Evolutionary conservation across 2,888 invertebrate species (phyloP).

Genomic region (Drosophila picticornis): DNA sequence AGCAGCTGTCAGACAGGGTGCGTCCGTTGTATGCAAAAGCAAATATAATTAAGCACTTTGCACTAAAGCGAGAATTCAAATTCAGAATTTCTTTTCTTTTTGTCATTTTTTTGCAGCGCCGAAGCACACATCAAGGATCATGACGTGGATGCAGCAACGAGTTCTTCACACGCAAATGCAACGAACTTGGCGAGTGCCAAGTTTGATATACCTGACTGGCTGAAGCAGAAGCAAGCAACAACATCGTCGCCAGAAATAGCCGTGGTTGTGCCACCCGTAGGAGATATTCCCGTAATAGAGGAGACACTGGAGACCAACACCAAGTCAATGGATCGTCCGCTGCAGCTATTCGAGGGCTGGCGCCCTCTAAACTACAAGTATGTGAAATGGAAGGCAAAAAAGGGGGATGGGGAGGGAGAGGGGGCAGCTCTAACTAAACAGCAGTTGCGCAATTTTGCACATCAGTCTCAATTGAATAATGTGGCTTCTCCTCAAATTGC

Average conservation of each 20-base stretch:
- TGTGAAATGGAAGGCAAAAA: conserved; percentile 46
- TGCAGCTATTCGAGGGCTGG: conserved; percentile 84
- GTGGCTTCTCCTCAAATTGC: conserved; percentile 45
- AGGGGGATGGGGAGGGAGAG: neutral
- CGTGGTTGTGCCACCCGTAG: conserved; percentile 61
- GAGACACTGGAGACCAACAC: conserved; percentile 64
- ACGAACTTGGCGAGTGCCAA: conserved; percentile 68
- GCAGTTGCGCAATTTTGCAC: conserved; percentile 41
- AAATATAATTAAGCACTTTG: conserved; percentile 52
- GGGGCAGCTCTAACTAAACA: neutral
- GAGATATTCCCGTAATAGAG: conserved; percentile 69
- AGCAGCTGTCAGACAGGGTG: conserved; percentile 33
- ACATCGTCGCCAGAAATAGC: conserved; percentile 26
- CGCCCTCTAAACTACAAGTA: conserved; percentile 84
- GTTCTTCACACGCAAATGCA: conserved; percentile 50
- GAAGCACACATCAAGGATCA: conserved; percentile 59
- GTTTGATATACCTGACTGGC: conserved; percentile 59
- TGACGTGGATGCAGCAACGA: conserved; percentile 18
- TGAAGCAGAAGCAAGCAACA: conserved; percentile 17
- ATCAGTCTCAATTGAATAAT: conserved; percentile 61
- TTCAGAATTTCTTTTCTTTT: neutral
- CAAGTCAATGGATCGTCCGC: conserved; percentile 76
- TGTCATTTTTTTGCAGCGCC: conserved; percentile 58
- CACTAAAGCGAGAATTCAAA: conserved; percentile 21
- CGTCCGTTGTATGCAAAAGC: conserved; percentile 19